Evolutionary conservation across 2,888 invertebrate genomes (phyloP), one percentile per base, ranked within the genome.

Genomic region (Acrocyrtus sp.): DNA sequence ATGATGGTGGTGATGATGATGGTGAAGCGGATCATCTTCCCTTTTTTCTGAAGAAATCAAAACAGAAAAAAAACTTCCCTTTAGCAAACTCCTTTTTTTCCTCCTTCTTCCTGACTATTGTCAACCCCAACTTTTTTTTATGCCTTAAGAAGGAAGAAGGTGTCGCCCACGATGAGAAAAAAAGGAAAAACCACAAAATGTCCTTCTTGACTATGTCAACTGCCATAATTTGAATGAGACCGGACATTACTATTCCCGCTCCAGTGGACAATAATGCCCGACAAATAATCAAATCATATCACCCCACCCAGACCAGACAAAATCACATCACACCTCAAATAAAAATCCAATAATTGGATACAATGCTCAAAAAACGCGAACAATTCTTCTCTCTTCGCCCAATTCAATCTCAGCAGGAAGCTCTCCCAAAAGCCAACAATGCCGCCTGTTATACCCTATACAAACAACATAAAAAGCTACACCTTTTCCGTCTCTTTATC

Each of bases 1-100:
- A 26, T 54, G 60, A 27, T 75, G 70, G 60, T 53, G 51, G 48
- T 72, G 67, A 27, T 68, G 68, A 67, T 70, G 65, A 19, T 53
- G 24, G 12, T 54, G 56, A n/a, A 45, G 41, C n/a, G 29, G 19
- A 26, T 17, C n/a, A 19, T 50, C 26, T 29, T 60, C 29, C 50
- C 29, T 24, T 21, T 45, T 34, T 34, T 34, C 34, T 34, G 34
- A 8, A 34, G 12, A 8, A 34, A 34, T 8, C 12, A 34, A 34
- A 34, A 34, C 12, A 34, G 5, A 34, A n/a, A n/a, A n/a, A n/a
- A n/a, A n/a, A n/a, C n/a, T n/a, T n/a, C n/a, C n/a, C n/a, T n/a
- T n/a, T n/a, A n/a, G n/a, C 34, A 48, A 17, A 8, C 15, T 39
- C 51, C 5, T 12, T 19, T 48, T 5, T 6, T 27, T 56, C 65